Percentiles rank a stretch among this genome's conserved stretches.
These are phyloP conservation scores for Pantelozetes paolii DNA, from an alignment of 2,888 invertebrate genomes.

Conservation along the genomic window DNA sequence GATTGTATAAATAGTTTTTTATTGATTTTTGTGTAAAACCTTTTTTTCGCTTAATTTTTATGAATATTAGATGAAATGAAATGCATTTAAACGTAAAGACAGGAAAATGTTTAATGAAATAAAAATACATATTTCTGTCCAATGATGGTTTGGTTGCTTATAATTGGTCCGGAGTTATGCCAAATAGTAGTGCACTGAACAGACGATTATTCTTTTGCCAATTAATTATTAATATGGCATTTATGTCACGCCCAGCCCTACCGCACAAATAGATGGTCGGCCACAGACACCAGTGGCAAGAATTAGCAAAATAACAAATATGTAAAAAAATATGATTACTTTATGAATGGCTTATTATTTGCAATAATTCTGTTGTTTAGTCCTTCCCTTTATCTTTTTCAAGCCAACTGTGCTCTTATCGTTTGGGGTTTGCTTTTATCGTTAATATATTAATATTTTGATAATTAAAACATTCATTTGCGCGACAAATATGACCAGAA, in stretches of 20 bases:
- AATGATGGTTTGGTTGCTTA: not conserved
- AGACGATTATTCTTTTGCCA: constrained; percentile 27
- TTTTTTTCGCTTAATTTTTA: too few species aligned
- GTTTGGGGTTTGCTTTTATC: not conserved
- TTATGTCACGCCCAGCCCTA: not conserved
- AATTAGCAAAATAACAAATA: constrained; percentile 30
- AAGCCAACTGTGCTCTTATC: not conserved
- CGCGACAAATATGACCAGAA: constrained; percentile 1
- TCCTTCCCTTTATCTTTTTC: not conserved
- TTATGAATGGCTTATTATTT: not conserved
- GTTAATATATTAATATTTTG: constrained; percentile 18
- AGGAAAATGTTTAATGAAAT: too few species aligned
- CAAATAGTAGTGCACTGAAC: not conserved
- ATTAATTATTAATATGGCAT: constrained; percentile 29
- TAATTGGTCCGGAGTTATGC: not conserved
- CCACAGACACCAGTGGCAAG: not conserved
- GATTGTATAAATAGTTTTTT: too few species aligned
- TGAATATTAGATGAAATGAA: too few species aligned
- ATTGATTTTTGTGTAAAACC: too few species aligned
- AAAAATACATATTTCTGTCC: not conserved
- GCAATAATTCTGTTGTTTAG: not conserved
- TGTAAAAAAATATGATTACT: constrained; percentile 21
- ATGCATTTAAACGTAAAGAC: too few species aligned
- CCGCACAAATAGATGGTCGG: not conserved
- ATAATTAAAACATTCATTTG: constrained; percentile 35